Evolutionary conservation across 2,888 invertebrate species (phyloP).

Genomic region (Agrotis puta): DNA sequence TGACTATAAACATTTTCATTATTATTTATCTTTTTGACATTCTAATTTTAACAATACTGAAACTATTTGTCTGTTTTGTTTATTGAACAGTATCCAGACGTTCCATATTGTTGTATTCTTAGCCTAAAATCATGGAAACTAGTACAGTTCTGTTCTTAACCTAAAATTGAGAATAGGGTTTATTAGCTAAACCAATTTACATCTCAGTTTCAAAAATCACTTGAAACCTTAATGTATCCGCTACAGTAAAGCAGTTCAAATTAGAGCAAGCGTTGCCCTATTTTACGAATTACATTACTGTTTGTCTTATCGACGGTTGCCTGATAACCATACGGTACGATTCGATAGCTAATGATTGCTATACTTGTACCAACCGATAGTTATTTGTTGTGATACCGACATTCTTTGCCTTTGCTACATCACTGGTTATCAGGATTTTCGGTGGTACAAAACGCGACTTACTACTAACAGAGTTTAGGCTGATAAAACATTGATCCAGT

Average conservation of each 20-base stretch:
- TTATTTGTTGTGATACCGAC: constrained; percentile 27
- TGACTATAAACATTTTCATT: too few species aligned
- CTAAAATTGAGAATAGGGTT: not conserved
- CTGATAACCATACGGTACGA: constrained; percentile 51
- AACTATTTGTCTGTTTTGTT: too few species aligned
- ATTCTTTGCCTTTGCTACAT: constrained; percentile 17
- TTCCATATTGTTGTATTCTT: too few species aligned
- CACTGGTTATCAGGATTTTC: not conserved
- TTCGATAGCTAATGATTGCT: constrained; percentile 53
- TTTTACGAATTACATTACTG: constrained; percentile 61
- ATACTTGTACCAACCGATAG: constrained; percentile 19
- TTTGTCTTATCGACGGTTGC: constrained; percentile 54
- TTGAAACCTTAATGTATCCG: constrained; percentile 11
- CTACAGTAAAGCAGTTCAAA: constrained; percentile 12
- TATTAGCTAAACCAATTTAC: not conserved
- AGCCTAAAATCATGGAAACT: too few species aligned
- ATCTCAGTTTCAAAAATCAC: not conserved
- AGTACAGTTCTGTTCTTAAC: not conserved
- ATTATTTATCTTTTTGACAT: too few species aligned
- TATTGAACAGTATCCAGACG: not conserved
- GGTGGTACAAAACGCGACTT: not conserved
- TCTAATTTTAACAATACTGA: too few species aligned
- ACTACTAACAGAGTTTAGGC: too few species aligned
- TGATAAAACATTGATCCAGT: too few species aligned
- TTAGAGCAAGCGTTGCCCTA: constrained; percentile 56